These are phyloP conservation scores for Sarotherodon lohbergeri DNA, from an alignment of 2,113 vertebrate genomes.

Conservation along the genomic window DNA sequence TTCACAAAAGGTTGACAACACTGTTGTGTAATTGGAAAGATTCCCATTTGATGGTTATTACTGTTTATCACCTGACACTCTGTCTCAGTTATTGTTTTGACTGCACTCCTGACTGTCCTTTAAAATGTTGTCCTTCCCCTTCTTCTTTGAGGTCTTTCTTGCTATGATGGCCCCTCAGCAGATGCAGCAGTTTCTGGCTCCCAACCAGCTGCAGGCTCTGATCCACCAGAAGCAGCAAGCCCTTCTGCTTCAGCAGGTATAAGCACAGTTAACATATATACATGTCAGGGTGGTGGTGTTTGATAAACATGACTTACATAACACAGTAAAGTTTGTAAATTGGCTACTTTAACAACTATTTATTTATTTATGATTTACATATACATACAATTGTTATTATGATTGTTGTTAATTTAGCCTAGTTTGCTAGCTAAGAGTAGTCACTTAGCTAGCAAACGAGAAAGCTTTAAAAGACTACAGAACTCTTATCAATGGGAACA, in stretches of 20 bases:
- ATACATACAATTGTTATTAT: background rate
- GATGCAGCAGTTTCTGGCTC: slow-evolving; percentile 87
- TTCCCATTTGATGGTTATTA: slow-evolving; percentile 25
- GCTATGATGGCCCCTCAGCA: slow-evolving; percentile 94
- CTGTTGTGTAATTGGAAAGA: slow-evolving; percentile 37
- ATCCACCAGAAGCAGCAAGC: slow-evolving; percentile 89
- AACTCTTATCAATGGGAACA: background rate
- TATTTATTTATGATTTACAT: background rate
- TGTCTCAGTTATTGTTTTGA: background rate
- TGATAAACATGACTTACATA: background rate
- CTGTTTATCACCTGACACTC: slow-evolving; percentile 42
- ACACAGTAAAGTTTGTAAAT: background rate
- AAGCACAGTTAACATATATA: background rate
- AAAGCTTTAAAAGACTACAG: background rate
- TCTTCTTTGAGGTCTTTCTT: slow-evolving; percentile 78
- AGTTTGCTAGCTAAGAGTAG: background rate
- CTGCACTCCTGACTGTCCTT: background rate
- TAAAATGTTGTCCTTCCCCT: background rate
- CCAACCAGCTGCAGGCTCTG: slow-evolving; percentile 88
- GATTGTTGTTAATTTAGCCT: background rate
- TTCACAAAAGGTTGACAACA: slow-evolving; percentile 41
- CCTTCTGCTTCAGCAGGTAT: slow-evolving; percentile 92
- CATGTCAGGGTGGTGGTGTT: background rate
- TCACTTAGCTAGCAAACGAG: background rate
- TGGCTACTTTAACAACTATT: background rate